phyloP scores from a whole-genome alignment of 2,888 invertebrate genomes.

The Trissolcus brochymenae region DNA sequence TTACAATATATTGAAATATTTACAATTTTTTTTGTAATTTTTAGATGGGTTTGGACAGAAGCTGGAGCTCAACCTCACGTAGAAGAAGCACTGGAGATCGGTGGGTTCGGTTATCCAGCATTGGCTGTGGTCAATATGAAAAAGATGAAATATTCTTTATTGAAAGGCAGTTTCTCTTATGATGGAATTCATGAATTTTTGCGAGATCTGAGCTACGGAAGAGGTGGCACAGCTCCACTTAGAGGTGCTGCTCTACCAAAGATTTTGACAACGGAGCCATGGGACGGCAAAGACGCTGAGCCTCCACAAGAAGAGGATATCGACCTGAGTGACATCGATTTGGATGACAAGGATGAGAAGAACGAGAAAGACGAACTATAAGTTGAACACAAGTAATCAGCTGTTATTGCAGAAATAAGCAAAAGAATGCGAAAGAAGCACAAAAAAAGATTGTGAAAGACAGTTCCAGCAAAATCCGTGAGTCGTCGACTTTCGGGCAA shows the following conservation, averaged over 20 bases:
- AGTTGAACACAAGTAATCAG: slow-evolving; percentile 60
- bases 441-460: slow-evolving; percentile 3
- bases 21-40: slow-evolving; percentile 55
- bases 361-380: slow-evolving; percentile 86
- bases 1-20: slow-evolving; percentile 13
- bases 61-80: slow-evolving; percentile 89
- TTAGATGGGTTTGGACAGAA: slow-evolving; percentile 95
- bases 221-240: slow-evolving; percentile 93
- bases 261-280: slow-evolving; percentile 83
- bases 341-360: slow-evolving; percentile 86
- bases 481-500: slow-evolving; percentile 29
- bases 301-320: slow-evolving; percentile 91
- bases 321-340: slow-evolving; percentile 91
- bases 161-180: slow-evolving; percentile 95
- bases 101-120: slow-evolving; percentile 99
- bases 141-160: slow-evolving; percentile 96
- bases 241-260: slow-evolving; percentile 88
- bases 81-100: slow-evolving; percentile 94
- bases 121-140: slow-evolving; percentile 97
- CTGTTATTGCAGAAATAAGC: slow-evolving; percentile 15
- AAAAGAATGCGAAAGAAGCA: slow-evolving; percentile 7
- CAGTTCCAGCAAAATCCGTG: slow-evolving; percentile 11
- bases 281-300: slow-evolving; percentile 97
- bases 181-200: slow-evolving; percentile 97
- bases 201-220: slow-evolving; percentile 93